Evolutionary conservation across 2,113 vertebrate genomes (phyloP).

Genomic region (Herpailurus yagouaroundi): DNA sequence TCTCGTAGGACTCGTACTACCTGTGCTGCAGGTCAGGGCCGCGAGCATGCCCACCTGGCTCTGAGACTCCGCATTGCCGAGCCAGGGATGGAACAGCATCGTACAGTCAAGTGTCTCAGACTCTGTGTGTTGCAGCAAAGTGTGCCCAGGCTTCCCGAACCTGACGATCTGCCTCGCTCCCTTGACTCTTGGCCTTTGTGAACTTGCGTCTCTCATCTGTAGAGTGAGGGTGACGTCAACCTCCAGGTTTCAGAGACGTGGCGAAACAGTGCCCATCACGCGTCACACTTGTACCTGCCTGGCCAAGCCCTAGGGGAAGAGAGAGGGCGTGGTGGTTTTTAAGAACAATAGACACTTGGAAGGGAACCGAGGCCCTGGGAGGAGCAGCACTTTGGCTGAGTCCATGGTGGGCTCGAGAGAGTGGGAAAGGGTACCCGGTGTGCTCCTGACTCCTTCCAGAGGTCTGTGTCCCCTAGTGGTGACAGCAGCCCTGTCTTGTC

Average conservation of each 20-base stretch:
- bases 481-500: neutral
- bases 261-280: neutral
- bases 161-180: neutral
- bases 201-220: neutral
- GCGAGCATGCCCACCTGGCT: neutral
- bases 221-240: neutral
- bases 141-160: neutral
- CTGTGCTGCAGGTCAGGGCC: neutral
- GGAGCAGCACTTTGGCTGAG: neutral
- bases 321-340: neutral
- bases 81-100: neutral
- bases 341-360: neutral
- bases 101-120: fast-evolving
- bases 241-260: neutral
- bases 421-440: neutral
- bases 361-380: neutral
- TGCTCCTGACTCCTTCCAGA: too few species aligned
- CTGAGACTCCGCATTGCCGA: neutral
- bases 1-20: fast-evolving
- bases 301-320: neutral
- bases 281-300: neutral
- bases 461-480: fast-evolving
- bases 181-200: neutral
- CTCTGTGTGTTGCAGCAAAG: neutral
- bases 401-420: fast-evolving